Percentiles rank a stretch among this genome's conserved stretches.
phyloP scores from a whole-genome alignment of 92 coral and sea anemone genomes.

The Porites divaricata region DNA sequence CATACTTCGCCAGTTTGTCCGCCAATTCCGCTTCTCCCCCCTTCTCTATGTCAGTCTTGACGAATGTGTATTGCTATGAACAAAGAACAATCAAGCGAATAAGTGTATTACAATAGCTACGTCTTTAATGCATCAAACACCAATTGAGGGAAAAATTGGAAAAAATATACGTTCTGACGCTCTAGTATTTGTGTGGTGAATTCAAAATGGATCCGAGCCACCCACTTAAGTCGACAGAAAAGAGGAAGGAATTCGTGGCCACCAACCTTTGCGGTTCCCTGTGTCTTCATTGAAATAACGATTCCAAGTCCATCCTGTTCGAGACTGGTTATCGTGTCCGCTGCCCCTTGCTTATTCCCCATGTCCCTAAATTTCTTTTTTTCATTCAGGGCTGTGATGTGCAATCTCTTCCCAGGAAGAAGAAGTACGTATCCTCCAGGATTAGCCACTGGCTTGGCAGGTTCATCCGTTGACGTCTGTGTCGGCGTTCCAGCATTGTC shows the following conservation, averaged over 20 bases:
- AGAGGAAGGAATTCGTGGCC: background rate
- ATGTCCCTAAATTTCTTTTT: slow-evolving; percentile 26
- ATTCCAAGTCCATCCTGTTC: background rate
- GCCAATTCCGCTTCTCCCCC: slow-evolving; percentile 11
- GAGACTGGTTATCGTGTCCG: slow-evolving; percentile 6
- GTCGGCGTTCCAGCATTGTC: background rate
- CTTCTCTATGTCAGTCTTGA: background rate
- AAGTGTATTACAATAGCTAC: background rate
- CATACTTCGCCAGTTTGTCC: background rate
- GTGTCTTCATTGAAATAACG: slow-evolving; percentile 3
- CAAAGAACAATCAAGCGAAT: background rate
- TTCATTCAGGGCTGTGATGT: slow-evolving; percentile 26
- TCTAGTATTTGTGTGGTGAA: too few species aligned
- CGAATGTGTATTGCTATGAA: slow-evolving; percentile 13
- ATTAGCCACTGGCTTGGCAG: background rate
- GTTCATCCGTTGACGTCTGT: background rate
- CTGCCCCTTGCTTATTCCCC: slow-evolving; percentile 31
- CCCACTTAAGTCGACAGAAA: background rate
- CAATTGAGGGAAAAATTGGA: background rate
- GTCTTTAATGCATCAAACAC: background rate
- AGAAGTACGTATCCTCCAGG: background rate
- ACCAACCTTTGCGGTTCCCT: slow-evolving; percentile 20
- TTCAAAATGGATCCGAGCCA: background rate
- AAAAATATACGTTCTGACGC: background rate
- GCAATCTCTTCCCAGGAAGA: background rate